Base-by-base conservation (phyloP, 2,113 vertebrate species). In the Oryzias melastigma region DNA sequence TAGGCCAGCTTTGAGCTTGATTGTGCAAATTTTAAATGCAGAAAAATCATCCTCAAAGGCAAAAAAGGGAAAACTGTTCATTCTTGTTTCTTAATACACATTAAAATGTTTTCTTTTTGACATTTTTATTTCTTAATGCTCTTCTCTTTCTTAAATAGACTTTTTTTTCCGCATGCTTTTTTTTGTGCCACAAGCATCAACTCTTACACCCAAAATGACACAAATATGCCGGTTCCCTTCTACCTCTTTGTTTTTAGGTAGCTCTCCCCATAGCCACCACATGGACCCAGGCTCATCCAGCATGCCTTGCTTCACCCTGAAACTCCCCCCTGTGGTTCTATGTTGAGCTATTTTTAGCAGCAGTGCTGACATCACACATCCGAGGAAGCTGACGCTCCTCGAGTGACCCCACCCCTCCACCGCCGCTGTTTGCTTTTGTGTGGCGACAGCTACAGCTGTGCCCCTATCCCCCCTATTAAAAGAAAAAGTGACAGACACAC, bases 291-390 rank as follows among this genome's bases (percentile, higher is more conserved):
- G 50, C 62, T 60, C 54, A 58, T 75, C 40, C 56, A 47, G 50
- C 40, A 8, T 25, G 44, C 59, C 72, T 74, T 20, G 40, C 75
- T 58, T 78, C 80, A 72, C 68, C 78, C 53, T 52, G 18, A 62
- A 56, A 62, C 68, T 22, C 69, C 69, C 49, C 24, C 65, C 65
- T 8, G 53, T 62, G 82, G 54, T 56, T 65, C 35, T 63, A 64
- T 81, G 66, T 48, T 3, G 40, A 35, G 62, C 82, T 94, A 93
- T 93, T 93, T 93, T 90, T 94, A 93, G 92, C 85, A 59, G 62
- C 74, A 73, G 62, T 65, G 80, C 87, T 93, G 92, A 93, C 89
- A 90, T 93, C 91, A 91, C 78, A 71, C 51, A 35, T 73, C 46
- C 66, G 5, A 85, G 62, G 64, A 79, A 84, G 78, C 72, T 85